Conservation (phyloP, 2,797 vertebrate genomes). For the Myotis findleyi region DNA sequence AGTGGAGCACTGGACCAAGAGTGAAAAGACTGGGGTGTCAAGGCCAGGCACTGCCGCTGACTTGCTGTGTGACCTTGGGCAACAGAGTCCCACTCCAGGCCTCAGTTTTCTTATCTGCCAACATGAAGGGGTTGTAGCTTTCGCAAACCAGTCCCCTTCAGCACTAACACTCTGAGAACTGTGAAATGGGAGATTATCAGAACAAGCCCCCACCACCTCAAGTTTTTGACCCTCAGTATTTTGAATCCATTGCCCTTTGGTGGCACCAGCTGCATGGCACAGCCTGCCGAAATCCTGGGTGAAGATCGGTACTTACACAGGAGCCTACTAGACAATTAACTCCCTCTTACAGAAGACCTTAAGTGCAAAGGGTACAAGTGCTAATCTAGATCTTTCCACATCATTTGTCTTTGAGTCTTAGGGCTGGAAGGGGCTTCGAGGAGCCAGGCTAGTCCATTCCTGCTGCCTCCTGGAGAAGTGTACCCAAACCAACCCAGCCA, state of each 20-base stretch:
- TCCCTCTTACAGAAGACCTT: constrained; percentile 62
- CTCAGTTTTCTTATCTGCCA: constrained; percentile 62
- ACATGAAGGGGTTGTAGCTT: neutral
- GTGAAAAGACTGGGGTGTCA: constrained; percentile 55
- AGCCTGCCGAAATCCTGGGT: constrained; percentile 7
- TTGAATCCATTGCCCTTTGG: constrained; percentile 17
- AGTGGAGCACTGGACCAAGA: constrained; percentile 10
- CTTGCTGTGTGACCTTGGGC: constrained; percentile 78
- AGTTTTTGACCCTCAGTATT: neutral
- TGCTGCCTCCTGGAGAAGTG: constrained; percentile 71
- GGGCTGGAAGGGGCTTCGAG: constrained; percentile 71
- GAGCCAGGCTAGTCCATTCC: constrained; percentile 76
- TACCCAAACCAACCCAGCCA: constrained; percentile 81
- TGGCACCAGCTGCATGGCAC: neutral
- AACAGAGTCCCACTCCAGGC: constrained; percentile 64
- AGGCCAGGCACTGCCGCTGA: constrained; percentile 41
- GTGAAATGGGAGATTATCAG: neutral
- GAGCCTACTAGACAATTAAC: constrained; percentile 67
- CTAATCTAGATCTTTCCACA: constrained; percentile 76
- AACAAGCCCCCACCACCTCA: constrained; percentile 26
- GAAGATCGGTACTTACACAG: constrained; percentile 67
- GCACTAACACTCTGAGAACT: neutral
- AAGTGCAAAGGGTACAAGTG: constrained; percentile 62
- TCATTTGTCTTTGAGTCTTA: constrained; percentile 76
- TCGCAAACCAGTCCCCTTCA: constrained; percentile 42